Base-by-base conservation (phyloP, 2,797 vertebrate genomes). In the Hypotaenidia philippensis region DNA sequence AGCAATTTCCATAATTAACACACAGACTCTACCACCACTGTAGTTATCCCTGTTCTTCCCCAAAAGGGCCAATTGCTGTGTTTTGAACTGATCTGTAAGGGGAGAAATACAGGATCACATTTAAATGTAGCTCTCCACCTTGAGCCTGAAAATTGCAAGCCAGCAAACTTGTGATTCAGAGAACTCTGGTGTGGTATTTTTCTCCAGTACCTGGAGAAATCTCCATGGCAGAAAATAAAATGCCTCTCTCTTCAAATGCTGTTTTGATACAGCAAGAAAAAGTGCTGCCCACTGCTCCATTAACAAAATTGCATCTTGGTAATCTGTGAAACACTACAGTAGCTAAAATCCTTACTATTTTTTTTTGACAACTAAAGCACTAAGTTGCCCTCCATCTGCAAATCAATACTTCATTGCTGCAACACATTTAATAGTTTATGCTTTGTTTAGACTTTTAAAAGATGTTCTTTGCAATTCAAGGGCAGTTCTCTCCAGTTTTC, bases 401-500 rank as follows among this genome's bases (percentile, higher is more conserved):
- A 87, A 90, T 72, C 78, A 79, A 41, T 52, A 52, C n/a, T 84
- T 94, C 34, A 17, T 59, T 40, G 13, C 45, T 83, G 19, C 40
- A 63, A 66, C 31, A 31, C 10, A 9, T 63, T 78, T 76, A 91
- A 79, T 59, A 75, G 34, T 60, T 89, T 66, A 13, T 65, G 34
- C 76, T 78, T 80, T 87, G 72, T 61, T 95, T 82, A 75, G 63
- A 79, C 23, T 34, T 90, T 53, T 60, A 47, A 4, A 38, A 91
- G 18, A 64, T 36, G 13, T 74, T 93, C 64, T 55, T 90, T 68
- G 83, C 68, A 72, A 32, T 95, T 93, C 78, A 52, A 91, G 36
- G 22, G 44, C 66, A 90, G 68, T 65, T 90, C 79, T 69, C 93
- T 53, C 1, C 1, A 66, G 68, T 23, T 90, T 96, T 97, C 77